phyloP scores from a whole-genome alignment of 2,888 invertebrate genomes.

The Pyralis farinalis region DNA sequence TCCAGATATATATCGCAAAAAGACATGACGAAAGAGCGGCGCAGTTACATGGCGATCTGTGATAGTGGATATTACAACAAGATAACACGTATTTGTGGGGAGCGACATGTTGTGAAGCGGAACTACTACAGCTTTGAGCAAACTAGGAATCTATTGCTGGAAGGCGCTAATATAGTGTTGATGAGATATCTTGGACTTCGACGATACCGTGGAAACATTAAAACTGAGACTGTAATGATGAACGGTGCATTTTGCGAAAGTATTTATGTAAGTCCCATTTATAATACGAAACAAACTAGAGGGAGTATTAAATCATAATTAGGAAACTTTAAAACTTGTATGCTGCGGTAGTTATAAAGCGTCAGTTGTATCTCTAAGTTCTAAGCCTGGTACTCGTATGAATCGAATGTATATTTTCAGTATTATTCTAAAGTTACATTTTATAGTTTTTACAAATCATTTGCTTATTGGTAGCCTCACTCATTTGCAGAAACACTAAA shows the following conservation, averaged over 20 bases:
- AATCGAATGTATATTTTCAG: no score
- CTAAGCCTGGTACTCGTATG: no score
- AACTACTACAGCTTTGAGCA: constrained; percentile 73
- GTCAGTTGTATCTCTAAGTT: no score
- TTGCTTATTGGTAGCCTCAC: no score
- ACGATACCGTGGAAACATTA: constrained; percentile 75
- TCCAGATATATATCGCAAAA: constrained; percentile 65
- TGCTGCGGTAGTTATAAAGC: no score
- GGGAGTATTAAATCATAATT: no score
- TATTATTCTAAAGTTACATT: no score
- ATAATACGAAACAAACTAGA: no score
- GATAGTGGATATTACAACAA: constrained; percentile 79
- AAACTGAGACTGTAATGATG: constrained; percentile 79
- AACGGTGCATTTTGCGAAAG: constrained; percentile 81
- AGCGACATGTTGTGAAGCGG: constrained; percentile 60
- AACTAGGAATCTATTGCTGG: constrained; percentile 78
- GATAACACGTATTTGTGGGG: constrained; percentile 68
- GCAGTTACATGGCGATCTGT: constrained; percentile 77
- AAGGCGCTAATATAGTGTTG: constrained; percentile 82
- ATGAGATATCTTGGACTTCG: constrained; percentile 81
- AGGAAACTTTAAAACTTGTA: no score
- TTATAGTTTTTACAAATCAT: no score
- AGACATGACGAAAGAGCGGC: constrained; percentile 68
- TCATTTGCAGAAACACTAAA: no score
- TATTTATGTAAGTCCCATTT: constrained; percentile 76